phyloP scores from a whole-genome alignment of 2,888 invertebrate genomes.

The Yponomeuta sedellus region DNA sequence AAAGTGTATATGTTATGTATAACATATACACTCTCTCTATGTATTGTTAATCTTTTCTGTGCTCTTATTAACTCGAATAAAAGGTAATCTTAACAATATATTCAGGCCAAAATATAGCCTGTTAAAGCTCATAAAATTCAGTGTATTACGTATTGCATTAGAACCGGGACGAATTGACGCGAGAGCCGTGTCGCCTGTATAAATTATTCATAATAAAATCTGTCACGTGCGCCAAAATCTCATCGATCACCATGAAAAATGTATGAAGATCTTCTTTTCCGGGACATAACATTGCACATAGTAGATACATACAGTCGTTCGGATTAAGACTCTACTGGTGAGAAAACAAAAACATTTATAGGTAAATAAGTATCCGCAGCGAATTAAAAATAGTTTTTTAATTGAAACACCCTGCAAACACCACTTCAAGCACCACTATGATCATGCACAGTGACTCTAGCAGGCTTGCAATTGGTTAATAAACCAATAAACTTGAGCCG shows the following conservation, averaged over 20 bases:
- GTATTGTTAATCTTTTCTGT: too few species aligned
- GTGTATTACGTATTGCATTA: background rate
- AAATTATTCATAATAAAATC: slow-evolving; percentile 36
- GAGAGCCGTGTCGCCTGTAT: slow-evolving; percentile 20
- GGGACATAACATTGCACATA: background rate
- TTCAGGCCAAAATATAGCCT: background rate
- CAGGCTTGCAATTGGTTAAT: slow-evolving; percentile 26
- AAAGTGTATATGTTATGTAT: too few species aligned
- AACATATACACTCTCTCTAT: too few species aligned
- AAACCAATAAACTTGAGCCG: slow-evolving; percentile 38
- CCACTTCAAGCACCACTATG: background rate
- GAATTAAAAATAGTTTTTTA: background rate
- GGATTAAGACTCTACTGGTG: too few species aligned
- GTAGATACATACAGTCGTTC: background rate
- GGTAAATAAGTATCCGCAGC: too few species aligned
- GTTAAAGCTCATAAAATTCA: background rate
- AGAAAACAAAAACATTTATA: too few species aligned
- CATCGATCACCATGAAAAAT: slow-evolving; percentile 6
- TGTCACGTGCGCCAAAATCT: slow-evolving; percentile 25
- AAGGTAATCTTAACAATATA: too few species aligned
- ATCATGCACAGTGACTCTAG: background rate
- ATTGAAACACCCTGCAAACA: background rate
- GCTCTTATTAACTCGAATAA: too few species aligned
- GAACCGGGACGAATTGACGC: background rate
- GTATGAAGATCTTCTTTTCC: background rate